phyloP scores from a whole-genome alignment of 1,140 invertebrate species.

The Delia radicum region DNA sequence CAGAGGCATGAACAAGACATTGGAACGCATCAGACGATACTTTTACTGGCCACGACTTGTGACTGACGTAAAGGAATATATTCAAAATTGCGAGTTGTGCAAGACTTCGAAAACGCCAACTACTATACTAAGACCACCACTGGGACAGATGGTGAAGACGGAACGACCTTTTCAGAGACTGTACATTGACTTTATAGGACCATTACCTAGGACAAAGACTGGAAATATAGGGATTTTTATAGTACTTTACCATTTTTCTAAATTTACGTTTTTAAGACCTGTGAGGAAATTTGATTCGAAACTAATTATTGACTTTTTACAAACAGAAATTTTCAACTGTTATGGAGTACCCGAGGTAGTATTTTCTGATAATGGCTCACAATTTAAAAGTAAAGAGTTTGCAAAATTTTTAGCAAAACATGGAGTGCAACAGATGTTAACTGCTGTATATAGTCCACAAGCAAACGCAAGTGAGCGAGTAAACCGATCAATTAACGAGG shows the following conservation, averaged over 20 bases:
- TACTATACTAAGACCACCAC: neutral
- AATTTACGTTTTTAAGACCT: neutral
- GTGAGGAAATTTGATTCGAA: neutral
- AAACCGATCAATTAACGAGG: constrained; percentile 11
- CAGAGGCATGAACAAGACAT: constrained; percentile 13
- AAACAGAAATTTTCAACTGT: neutral
- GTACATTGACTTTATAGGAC: constrained; percentile 18
- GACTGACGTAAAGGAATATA: neutral
- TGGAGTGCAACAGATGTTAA: constrained; percentile 4
- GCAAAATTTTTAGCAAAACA: neutral
- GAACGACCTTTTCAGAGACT: constrained; percentile 9
- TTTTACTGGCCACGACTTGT: neutral
- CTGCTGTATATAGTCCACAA: constrained; percentile 9
- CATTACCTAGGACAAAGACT: neutral
- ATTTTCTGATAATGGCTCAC: constrained; percentile 10
- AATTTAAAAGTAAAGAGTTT: constrained; percentile 4
- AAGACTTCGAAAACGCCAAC: neutral
- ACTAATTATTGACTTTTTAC: neutral
- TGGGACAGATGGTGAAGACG: neutral
- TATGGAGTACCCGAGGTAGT: neutral
- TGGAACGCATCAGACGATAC: neutral
- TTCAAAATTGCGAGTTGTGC: constrained; percentile 13
- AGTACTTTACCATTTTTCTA: constrained; percentile 2
- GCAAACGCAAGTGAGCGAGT: constrained; percentile 9
- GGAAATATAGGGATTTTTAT: constrained; percentile 19